Percentiles rank a stretch among this genome's conserved stretches.
Conservation (phyloP, 2,113 vertebrate species). For the Oryzias curvinotus region DNA sequence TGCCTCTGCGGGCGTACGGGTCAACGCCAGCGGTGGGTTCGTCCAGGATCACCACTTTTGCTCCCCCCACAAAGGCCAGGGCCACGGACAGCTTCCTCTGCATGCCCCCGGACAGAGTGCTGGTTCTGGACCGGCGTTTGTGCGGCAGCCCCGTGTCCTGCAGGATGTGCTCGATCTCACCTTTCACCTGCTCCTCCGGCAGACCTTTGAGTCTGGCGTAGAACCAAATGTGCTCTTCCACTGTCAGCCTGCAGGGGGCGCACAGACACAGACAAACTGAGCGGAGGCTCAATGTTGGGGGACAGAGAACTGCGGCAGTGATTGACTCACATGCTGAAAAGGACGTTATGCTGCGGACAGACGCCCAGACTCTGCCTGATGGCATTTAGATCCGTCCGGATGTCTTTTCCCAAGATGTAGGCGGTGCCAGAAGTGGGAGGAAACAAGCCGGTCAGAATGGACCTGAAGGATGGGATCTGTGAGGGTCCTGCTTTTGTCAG, state of each 20-base stretch:
- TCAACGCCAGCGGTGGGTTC: conserved; percentile 97
- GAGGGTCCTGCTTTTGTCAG: background rate
- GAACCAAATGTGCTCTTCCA: conserved; percentile 99
- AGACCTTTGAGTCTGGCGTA: conserved; percentile 94
- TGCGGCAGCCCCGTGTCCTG: conserved; percentile 90
- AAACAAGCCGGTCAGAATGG: conserved; percentile 94
- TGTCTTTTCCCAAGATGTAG: conserved; percentile 94
- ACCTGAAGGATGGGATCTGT: conserved; percentile 74
- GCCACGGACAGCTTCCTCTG: conserved; percentile 97
- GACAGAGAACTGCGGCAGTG: background rate
- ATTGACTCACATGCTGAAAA: conserved; percentile 91
- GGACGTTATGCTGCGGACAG: conserved; percentile 96
- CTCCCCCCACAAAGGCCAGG: conserved; percentile 94
- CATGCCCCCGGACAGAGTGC: conserved; percentile 86
- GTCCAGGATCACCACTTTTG: conserved; percentile 98
- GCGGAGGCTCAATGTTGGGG: background rate
- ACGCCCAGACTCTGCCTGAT: conserved; percentile 94
- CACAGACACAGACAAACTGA: background rate
- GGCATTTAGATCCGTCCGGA: conserved; percentile 85
- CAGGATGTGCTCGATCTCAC: conserved; percentile 91
- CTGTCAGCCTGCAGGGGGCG: conserved; percentile 84
- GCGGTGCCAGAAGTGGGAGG: conserved; percentile 95
- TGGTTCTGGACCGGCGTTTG: conserved; percentile 86
- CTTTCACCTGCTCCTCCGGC: conserved; percentile 84
- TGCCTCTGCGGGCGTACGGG: conserved; percentile 94